Evolutionary conservation across 2,113 vertebrate genomes (phyloP).

Genomic region (Ascaphus truei): DNA sequence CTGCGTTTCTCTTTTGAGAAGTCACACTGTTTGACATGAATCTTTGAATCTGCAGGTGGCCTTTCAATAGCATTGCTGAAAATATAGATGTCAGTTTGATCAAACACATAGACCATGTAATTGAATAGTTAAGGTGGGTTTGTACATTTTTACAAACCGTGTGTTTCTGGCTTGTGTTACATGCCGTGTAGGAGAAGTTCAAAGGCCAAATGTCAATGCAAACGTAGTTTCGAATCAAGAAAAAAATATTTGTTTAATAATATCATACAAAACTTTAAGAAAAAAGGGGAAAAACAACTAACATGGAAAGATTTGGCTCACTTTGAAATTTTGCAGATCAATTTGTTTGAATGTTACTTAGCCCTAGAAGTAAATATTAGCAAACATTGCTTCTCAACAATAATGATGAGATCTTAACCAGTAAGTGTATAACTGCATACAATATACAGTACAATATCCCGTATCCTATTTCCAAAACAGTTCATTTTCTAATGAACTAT

Average conservation of each 20-base stretch:
- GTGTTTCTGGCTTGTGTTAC: not conserved
- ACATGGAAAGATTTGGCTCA: not conserved
- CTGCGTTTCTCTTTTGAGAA: not conserved
- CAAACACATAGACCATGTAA: slow-evolving; percentile 23
- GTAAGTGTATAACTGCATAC: not conserved
- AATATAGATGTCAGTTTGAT: slow-evolving; percentile 28
- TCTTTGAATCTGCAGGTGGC: slow-evolving; percentile 29
- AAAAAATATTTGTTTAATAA: not conserved
- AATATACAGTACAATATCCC: not conserved
- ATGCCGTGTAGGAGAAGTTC: not conserved
- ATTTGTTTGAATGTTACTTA: not conserved
- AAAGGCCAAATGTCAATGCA: not conserved
- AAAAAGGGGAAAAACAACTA: too few relatives aligned
- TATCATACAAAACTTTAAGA: too few relatives aligned
- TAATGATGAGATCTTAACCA: not conserved
- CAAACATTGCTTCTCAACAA: not conserved
- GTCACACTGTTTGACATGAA: slow-evolving; percentile 7
- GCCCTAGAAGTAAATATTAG: not conserved
- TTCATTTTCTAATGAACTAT: too few relatives aligned
- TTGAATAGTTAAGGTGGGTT: slow-evolving; percentile 10
- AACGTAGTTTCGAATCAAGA: too few relatives aligned
- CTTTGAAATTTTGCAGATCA: not conserved
- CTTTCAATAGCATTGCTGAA: slow-evolving; percentile 14
- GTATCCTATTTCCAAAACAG: not conserved
- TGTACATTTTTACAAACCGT: not conserved